Evolutionary conservation across 2,888 invertebrate species (phyloP), one percentile per base, ranked within the genome.

Genomic region (Aproaerema taeniolella): DNA sequence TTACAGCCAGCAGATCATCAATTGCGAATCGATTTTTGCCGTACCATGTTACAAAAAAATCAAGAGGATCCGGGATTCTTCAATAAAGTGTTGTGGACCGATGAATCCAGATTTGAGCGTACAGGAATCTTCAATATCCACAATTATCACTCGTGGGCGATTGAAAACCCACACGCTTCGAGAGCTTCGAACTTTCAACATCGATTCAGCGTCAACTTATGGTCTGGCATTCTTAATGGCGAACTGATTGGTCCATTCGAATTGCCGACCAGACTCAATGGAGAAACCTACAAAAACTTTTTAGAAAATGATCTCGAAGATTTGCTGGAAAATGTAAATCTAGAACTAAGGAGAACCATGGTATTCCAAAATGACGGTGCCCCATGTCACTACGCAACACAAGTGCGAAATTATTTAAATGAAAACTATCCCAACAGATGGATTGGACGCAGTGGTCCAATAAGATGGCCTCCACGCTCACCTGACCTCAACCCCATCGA

Each of bases 71-170:
- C 50, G 12, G 31, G 46, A 34, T 52, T 47, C 36, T 52, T 53
- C 20, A 32, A 47, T 10, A 48, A 50, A 45, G 46, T 56, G 31
- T 30, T 52, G 14, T 55, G 47, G 50, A 49, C 43, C 14, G 51
- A 53, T 26, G 51, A 51, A 35, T 51, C 49, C 5, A 46, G 46
- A 28, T 46, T 47, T 17, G 47, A 52, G 41, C 42, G 42, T 31
- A 40, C 39, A 25, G 52, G 50, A 26, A 42, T 49, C 7, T 47
- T 52, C 13, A 55, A 52, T 12, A 47, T 55, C n/a, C 52, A 55
- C 20, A 53, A 56, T 42, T 39, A 49, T n/a, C 53, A 53, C 34
- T 46, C 42, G 31, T 53, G 50, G 52, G 48, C 48, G 17, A 38
- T 41, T 17, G 39, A 39, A 46, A 50, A 47, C 20, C 51, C 46